These are phyloP conservation scores for Centrocercus urophasianus DNA, from an alignment of 2,113 vertebrate species.

Conservation along the genomic window DNA sequence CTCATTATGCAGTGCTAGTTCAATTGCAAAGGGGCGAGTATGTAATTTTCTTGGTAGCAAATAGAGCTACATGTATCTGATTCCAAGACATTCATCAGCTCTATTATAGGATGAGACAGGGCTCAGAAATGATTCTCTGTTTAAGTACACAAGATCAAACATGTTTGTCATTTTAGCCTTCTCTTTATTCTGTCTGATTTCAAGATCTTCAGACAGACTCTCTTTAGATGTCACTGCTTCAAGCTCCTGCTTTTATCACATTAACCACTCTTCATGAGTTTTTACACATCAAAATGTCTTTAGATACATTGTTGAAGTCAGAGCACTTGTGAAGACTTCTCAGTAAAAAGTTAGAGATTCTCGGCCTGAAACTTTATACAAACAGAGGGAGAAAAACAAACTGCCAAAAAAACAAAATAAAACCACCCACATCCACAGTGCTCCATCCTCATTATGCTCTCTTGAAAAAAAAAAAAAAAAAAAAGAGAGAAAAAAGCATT, in stretches of 20 bases:
- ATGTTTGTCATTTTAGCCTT: conserved; percentile 61
- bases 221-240: conserved; percentile 60
- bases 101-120: conserved; percentile 60
- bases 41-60: conserved; percentile 49
- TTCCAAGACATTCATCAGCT: conserved; percentile 43
- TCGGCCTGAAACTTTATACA: conserved; percentile 31
- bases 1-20: background rate
- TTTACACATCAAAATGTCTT: conserved; percentile 60
- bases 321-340: conserved; percentile 12
- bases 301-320: conserved; percentile 51
- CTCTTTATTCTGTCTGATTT: conserved; percentile 54
- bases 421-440: background rate
- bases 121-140: conserved; percentile 61
- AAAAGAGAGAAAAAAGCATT: background rate
- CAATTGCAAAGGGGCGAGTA: conserved; percentile 31
- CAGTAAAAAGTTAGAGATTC: conserved; percentile 20
- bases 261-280: conserved; percentile 58
- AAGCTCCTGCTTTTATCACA: conserved; percentile 52
- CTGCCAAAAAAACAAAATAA: background rate
- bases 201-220: conserved; percentile 40
- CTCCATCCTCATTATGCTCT: background rate
- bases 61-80: conserved; percentile 54
- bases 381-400: background rate
- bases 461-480: background rate
- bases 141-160: conserved; percentile 40